Evolutionary conservation across 2,888 invertebrate genomes (phyloP).

Genomic region (Bembecia ichneumoniformis): DNA sequence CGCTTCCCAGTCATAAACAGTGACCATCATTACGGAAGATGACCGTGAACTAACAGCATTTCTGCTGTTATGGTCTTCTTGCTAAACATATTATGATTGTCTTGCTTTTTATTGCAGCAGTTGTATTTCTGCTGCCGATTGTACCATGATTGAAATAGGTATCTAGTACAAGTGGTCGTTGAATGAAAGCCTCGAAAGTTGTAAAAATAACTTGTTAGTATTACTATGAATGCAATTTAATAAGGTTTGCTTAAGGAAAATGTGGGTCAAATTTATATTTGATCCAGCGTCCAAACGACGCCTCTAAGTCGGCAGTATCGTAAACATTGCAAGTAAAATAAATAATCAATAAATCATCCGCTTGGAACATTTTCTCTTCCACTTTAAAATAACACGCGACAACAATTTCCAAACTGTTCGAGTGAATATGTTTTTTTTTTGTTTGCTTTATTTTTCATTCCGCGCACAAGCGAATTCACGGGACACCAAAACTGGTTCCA

Average conservation of each 20-base stretch:
- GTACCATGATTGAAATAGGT: too few relatives aligned
- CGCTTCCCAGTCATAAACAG: too few relatives aligned
- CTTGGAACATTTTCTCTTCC: constrained; percentile 45
- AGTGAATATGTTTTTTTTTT: constrained; percentile 7
- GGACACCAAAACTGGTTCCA: constrained; percentile 37
- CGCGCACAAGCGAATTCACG: constrained; percentile 13
- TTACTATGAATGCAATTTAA: too few relatives aligned
- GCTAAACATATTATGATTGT: too few relatives aligned
- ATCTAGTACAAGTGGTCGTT: too few relatives aligned
- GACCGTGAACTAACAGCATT: too few relatives aligned
- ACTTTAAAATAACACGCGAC: constrained; percentile 40
- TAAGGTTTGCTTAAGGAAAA: constrained; percentile 1
- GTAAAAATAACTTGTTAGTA: too few relatives aligned
- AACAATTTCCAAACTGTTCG: constrained; percentile 20
- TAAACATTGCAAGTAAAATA: constrained; percentile 39
- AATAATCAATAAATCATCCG: constrained; percentile 50
- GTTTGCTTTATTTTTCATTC: constrained; percentile 5
- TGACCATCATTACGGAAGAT: too few relatives aligned
- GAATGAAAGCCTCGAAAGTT: too few relatives aligned
- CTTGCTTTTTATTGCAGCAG: too few relatives aligned
- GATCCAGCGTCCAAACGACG: constrained; percentile 19
- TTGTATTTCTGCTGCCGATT: too few relatives aligned
- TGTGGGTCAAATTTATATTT: constrained; percentile 11
- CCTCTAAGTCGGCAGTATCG: constrained; percentile 4
- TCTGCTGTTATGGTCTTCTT: too few relatives aligned